phyloP scores from a whole-genome alignment of 1,140 invertebrate genomes.

The Hylyphantes graminicola region DNA sequence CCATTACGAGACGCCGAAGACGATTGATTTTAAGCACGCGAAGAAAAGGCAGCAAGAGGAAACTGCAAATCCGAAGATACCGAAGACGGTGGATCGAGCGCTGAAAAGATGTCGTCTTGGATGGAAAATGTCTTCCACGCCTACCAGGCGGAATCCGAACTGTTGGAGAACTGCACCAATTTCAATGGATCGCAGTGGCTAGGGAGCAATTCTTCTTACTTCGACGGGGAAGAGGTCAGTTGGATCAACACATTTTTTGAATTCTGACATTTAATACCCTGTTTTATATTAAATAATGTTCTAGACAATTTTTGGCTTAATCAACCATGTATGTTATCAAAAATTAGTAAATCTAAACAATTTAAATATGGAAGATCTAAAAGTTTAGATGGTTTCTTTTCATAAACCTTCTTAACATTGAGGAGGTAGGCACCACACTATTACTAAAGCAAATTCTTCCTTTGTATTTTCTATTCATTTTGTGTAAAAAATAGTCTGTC shows the following conservation, averaged over 20 bases:
- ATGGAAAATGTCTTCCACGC: conserved; percentile 4
- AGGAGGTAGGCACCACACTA: no score
- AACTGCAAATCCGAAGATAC: conserved; percentile 39
- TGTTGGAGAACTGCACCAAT: background rate
- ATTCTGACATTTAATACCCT: background rate
- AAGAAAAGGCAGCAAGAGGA: conserved; percentile 35
- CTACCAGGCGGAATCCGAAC: conserved; percentile 6
- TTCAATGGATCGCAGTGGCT: conserved; percentile 15
- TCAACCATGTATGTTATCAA: no score
- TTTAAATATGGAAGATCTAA: no score
- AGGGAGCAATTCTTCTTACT: conserved; percentile 18
- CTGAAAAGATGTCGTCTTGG: conserved; percentile 27
- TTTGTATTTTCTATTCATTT: no score
- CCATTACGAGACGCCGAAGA: conserved; percentile 23
- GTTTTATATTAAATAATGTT: background rate
- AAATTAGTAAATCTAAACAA: no score
- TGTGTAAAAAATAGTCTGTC: no score
- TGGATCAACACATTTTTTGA: background rate
- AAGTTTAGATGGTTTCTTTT: no score
- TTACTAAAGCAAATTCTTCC: no score
- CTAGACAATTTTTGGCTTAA: no score
- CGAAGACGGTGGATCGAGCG: conserved; percentile 31
- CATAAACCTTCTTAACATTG: no score
- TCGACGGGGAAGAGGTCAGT: conserved; percentile 37
- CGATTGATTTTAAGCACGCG: background rate